Percentiles rank a stretch among this genome's conserved stretches.
These are phyloP conservation scores for Trichacis sp. DNA, from an alignment of 2,888 invertebrate species.

Conservation along the genomic window DNA sequence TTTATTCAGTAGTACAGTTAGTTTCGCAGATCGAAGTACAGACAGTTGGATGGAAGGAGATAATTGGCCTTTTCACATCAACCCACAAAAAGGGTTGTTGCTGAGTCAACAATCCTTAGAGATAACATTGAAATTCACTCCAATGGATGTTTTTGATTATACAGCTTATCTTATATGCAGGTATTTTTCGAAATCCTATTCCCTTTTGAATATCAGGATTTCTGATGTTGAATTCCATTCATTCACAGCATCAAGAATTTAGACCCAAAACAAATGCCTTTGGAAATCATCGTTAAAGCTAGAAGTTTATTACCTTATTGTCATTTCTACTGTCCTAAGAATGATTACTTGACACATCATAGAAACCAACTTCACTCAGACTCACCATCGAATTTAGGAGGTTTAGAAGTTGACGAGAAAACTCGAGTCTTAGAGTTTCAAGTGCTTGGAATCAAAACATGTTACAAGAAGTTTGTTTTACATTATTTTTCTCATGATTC, in stretches of 20 bases:
- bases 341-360: slow-evolving; percentile 74
- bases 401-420: slow-evolving; percentile 67
- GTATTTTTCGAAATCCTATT: too few relatives aligned
- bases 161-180: slow-evolving; percentile 71
- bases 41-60: slow-evolving; percentile 55
- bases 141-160: slow-evolving; percentile 72
- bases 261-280: slow-evolving; percentile 61
- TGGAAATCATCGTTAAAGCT: slow-evolving; percentile 69
- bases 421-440: slow-evolving; percentile 76
- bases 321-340: slow-evolving; percentile 78
- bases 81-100: slow-evolving; percentile 70
- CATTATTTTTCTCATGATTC: background rate
- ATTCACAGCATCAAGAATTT: slow-evolving; percentile 70
- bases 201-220: too few relatives aligned
- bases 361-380: slow-evolving; percentile 66
- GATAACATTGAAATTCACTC: slow-evolving; percentile 72
- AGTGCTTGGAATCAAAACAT: slow-evolving; percentile 73
- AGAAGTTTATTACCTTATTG: slow-evolving; percentile 77
- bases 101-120: slow-evolving; percentile 66
- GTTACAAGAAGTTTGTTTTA: slow-evolving; percentile 69
- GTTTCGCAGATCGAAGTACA: slow-evolving; percentile 49
- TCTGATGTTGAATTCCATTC: too few relatives aligned
- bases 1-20: slow-evolving; percentile 51
- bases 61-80: slow-evolving; percentile 71
- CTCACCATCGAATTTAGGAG: slow-evolving; percentile 51